A percentile compares a stretch with the other conserved stretches of the same genome.
phyloP scores from a whole-genome alignment of 2,888 invertebrate species.

The Drosophila cognata region DNA sequence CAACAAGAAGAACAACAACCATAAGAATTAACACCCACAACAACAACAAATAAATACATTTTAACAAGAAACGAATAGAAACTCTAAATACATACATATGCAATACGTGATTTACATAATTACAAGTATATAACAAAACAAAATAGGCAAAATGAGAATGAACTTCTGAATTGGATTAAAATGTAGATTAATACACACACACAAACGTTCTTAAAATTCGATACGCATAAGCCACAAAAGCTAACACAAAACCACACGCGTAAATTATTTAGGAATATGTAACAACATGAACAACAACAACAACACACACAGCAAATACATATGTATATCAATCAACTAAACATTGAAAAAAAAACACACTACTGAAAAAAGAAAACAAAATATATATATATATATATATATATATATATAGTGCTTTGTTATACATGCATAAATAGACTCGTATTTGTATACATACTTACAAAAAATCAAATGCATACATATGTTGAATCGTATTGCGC shows the following conservation, averaged over 20 bases:
- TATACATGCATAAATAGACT: slow-evolving; percentile 37
- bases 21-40: slow-evolving; percentile 24
- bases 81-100: slow-evolving; percentile 43
- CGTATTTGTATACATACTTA: slow-evolving; percentile 19
- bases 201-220: slow-evolving; percentile 16
- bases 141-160: slow-evolving; percentile 14
- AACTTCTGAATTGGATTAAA: slow-evolving; percentile 27
- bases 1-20: slow-evolving; percentile 42
- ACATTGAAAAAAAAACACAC: slow-evolving; percentile 19
- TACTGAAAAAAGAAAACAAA: slow-evolving; percentile 3
- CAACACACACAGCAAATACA: slow-evolving; percentile 19
- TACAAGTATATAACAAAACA: slow-evolving; percentile 20
- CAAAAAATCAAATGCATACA: slow-evolving; percentile 11
- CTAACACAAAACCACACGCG: slow-evolving; percentile 14
- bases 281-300: not conserved
- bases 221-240: slow-evolving; percentile 20
- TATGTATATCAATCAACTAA: slow-evolving; percentile 47
- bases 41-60: slow-evolving; percentile 30
- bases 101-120: slow-evolving; percentile 60
- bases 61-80: slow-evolving; percentile 21
- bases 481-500: slow-evolving; percentile 46
- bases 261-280: slow-evolving; percentile 29
- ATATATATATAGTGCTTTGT: slow-evolving; percentile 43
- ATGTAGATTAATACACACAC: slow-evolving; percentile 29
- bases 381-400: slow-evolving; percentile 5